Evolutionary conservation across 2,797 vertebrate species (phyloP).

Genomic region (Catamblyrhynchus diadema): DNA sequence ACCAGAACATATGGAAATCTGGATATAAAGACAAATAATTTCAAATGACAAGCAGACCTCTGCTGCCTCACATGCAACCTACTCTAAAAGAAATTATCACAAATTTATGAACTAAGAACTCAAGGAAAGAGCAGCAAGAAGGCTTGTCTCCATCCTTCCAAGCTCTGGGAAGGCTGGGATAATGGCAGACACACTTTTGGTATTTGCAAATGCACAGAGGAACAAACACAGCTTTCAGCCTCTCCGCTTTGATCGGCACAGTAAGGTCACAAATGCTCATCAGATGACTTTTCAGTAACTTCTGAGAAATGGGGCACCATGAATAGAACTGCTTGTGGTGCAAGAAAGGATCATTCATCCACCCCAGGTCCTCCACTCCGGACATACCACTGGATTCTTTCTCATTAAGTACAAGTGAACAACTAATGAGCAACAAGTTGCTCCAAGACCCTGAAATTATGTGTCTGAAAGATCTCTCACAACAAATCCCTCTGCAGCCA

Average conservation of each 20-base stretch:
- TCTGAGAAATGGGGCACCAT: background rate
- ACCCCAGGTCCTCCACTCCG: background rate
- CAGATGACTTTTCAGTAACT: background rate
- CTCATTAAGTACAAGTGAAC: background rate
- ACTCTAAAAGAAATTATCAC: rapidly evolving
- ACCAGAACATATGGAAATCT: rapidly evolving
- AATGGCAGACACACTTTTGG: background rate
- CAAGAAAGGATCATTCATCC: background rate
- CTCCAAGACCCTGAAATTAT: background rate
- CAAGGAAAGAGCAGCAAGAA: background rate
- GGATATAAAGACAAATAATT: background rate
- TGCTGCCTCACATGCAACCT: too few species aligned
- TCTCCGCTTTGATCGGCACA: background rate
- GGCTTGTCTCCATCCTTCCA: background rate
- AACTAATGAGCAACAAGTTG: background rate
- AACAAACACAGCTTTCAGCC: background rate
- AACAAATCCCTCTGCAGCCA: background rate
- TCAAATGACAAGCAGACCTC: rapidly evolving
- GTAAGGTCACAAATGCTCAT: background rate
- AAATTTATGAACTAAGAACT: background rate
- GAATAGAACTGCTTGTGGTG: background rate
- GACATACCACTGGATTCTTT: background rate
- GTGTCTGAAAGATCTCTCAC: background rate
- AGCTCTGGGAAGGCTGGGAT: background rate
- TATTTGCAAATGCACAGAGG: background rate